Conservation (phyloP, 1,140 invertebrate species). For the Zaprionus taronus region DNA sequence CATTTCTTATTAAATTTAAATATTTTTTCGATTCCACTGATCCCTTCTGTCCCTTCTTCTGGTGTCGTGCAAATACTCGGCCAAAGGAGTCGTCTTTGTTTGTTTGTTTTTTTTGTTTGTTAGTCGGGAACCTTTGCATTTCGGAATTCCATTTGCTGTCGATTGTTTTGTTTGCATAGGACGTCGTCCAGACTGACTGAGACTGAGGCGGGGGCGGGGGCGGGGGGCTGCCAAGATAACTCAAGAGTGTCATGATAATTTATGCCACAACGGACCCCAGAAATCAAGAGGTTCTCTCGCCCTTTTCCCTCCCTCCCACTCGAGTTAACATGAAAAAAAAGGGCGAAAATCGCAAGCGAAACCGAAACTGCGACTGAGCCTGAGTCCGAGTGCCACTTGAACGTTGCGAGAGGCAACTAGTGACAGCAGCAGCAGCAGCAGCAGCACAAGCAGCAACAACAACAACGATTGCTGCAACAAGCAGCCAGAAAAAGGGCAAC, state of each 20-base stretch:
- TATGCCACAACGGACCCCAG: slow-evolving; percentile 46
- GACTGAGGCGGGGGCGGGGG: background rate
- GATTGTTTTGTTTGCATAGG: slow-evolving; percentile 69
- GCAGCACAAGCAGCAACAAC: background rate
- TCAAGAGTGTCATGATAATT: slow-evolving; percentile 55
- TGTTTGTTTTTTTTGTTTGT: slow-evolving; percentile 10
- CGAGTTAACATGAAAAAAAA: slow-evolving; percentile 19
- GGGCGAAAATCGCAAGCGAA: background rate
- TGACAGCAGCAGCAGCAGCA: slow-evolving; percentile 19
- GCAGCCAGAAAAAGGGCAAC: slow-evolving; percentile 41
- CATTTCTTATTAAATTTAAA: slow-evolving; percentile 1
- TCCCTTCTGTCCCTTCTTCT: background rate
- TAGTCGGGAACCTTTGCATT: slow-evolving; percentile 24
- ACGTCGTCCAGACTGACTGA: slow-evolving; percentile 3
- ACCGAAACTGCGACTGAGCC: slow-evolving; percentile 33
- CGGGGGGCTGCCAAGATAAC: background rate
- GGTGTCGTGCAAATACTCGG: slow-evolving; percentile 13
- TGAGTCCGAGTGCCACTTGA: slow-evolving; percentile 41
- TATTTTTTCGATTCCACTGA: background rate
- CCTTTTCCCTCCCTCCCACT: background rate
- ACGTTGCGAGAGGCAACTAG: slow-evolving; percentile 47
- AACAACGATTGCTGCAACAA: slow-evolving; percentile 16
- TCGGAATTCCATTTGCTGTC: slow-evolving; percentile 36
- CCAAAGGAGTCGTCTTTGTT: background rate
- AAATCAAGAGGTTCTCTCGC: slow-evolving; percentile 24